Percentiles rank a stretch among this genome's conserved stretches.
phyloP scores from a whole-genome alignment of 2,888 invertebrate genomes.

The Terebella lapidaria region DNA sequence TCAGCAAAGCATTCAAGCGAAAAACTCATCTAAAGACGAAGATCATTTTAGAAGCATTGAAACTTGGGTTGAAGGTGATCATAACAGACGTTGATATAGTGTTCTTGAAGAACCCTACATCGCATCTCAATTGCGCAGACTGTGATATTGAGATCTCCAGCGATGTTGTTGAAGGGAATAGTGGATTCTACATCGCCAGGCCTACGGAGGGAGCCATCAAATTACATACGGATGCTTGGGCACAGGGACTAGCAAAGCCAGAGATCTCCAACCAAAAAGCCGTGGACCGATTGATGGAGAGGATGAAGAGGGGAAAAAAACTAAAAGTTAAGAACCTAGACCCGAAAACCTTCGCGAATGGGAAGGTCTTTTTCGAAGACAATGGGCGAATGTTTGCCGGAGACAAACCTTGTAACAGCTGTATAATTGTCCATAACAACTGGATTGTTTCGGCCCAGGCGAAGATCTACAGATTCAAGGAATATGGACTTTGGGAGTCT shows the following conservation, averaged over 20 bases:
- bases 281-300: constrained; percentile 8
- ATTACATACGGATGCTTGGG: constrained; percentile 11
- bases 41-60: constrained; percentile 11
- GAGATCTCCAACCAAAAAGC: constrained; percentile 15
- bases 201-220: constrained; percentile 14
- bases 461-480: constrained; percentile 14
- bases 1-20: constrained; percentile 10
- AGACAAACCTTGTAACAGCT: constrained; percentile 5
- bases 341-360: constrained; percentile 3
- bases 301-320: background rate
- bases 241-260: background rate
- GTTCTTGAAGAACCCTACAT: constrained; percentile 17
- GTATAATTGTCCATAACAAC: constrained; percentile 18
- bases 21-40: constrained; percentile 22
- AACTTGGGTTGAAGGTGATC: constrained; percentile 12
- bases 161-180: constrained; percentile 14
- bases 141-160: constrained; percentile 20
- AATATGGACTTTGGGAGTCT: constrained; percentile 10
- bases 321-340: background rate
- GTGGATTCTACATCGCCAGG: constrained; percentile 18
- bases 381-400: constrained; percentile 10
- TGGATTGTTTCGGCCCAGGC: constrained; percentile 10
- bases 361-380: constrained; percentile 7
- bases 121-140: constrained; percentile 5
- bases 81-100: constrained; percentile 20